Evolutionary conservation across 1,140 invertebrate genomes (phyloP), one percentile per base, ranked within the genome.

Genomic region (Phenacoccus solenopsis): DNA sequence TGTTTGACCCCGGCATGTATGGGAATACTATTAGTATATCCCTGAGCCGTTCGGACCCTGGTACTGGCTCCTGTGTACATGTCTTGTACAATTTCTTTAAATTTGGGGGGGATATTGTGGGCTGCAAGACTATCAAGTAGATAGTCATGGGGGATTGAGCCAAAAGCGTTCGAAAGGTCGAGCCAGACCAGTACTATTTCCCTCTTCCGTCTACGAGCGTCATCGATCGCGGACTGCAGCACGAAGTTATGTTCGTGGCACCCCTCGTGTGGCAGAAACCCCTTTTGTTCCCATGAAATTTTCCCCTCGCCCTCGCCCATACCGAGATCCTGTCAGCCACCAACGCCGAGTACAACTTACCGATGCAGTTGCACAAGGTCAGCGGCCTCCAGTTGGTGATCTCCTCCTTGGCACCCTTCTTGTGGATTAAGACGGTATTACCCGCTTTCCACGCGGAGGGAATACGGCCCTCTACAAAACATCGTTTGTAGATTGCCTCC

Each of bases 321-420:
- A 1, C 13, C 0, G 21, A 22, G 3, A 72, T 10, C 9, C 70
- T 59, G 59, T 32, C 7, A 0, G 73, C 30, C n/a, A 78, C 0
- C 2, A 77, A 49, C 0, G 75, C 75, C 0, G 76, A 71, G 28
- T 77, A 79, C 2, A 79, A 72, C 32, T 79, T 79, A 0, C 74
- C 73, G 1, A 75, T 72, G 0, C 74, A 76, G n/a, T 75, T 72
- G 13, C 74, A 71, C n/a, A 79, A 73, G 0, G 77, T 72, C 0
- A 80, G 74, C 0, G 77, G 78, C 10, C 76, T 68, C 78, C 77
- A 80, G 67, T 79, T 79, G 2, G 32, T 30, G 0, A 75, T 61
- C 30, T 76, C 72, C 9, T 70, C 70, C 3, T 57, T 22, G 27
- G 73, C 72, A 0, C 76, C 75, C 21, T 77, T 77, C 24, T 80